These are phyloP conservation scores for Callipepla squamata DNA, from an alignment of 2,113 vertebrate species.

Conservation along the genomic window DNA sequence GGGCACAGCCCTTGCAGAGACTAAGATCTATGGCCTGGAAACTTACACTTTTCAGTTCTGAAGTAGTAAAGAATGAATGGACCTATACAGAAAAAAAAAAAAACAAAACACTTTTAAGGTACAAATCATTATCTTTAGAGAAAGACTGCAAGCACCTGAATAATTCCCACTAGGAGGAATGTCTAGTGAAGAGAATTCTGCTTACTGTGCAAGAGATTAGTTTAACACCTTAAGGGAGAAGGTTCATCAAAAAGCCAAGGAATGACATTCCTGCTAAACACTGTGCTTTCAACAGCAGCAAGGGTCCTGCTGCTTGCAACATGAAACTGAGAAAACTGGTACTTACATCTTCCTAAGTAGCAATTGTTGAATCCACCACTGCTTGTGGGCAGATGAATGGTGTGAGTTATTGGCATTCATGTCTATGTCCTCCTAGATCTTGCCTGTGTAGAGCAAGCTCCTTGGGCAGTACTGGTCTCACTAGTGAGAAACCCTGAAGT, in stretches of 20 bases:
- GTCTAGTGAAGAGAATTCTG: background rate
- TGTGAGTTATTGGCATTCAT: background rate
- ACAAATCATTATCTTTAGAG: background rate
- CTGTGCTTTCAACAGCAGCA: conserved; percentile 7
- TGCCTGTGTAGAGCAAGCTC: background rate
- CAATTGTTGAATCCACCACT: background rate
- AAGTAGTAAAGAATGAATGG: background rate
- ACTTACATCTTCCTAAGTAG: background rate
- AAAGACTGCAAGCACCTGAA: background rate
- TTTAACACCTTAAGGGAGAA: background rate
- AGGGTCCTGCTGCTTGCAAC: background rate
- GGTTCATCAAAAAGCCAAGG: background rate
- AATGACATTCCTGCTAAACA: background rate
- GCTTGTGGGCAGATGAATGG: background rate
- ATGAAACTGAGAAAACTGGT: background rate
- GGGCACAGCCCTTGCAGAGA: background rate
- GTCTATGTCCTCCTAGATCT: background rate
- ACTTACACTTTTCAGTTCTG: background rate
- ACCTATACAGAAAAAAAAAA: background rate
- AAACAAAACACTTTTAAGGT: background rate
- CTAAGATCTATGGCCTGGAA: background rate
- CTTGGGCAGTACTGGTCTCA: background rate
- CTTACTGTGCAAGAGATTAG: background rate
- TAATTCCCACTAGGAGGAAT: background rate
- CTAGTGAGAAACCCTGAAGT: background rate